A percentile compares a stretch with the other conserved stretches of the same genome.
These are phyloP conservation scores for Spialia ferax DNA, from an alignment of 2,888 invertebrate species.

Conservation along the genomic window DNA sequence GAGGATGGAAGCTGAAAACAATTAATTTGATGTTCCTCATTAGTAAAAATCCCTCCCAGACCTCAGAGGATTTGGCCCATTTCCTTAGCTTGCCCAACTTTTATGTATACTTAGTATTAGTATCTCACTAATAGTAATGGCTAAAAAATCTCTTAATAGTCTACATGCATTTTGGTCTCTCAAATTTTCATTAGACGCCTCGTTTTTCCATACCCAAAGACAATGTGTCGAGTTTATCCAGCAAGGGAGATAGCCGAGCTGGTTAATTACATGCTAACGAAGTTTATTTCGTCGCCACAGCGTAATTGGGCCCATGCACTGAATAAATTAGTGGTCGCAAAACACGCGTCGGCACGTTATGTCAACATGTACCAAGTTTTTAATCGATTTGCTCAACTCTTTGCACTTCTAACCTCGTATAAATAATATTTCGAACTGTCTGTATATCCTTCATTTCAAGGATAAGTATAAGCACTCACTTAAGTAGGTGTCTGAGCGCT, in stretches of 20 bases:
- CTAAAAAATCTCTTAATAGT: too few relatives aligned
- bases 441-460: neutral
- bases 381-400: slow-evolving; percentile 6
- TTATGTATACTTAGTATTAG: too few relatives aligned
- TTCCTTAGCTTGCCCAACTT: too few relatives aligned
- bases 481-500: too few relatives aligned
- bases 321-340: slow-evolving; percentile 63
- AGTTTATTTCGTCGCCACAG: slow-evolving; percentile 71
- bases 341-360: slow-evolving; percentile 25
- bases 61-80: too few relatives aligned
- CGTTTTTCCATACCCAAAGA: slow-evolving; percentile 9
- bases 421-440: neutral
- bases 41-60: too few relatives aligned
- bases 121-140: too few relatives aligned
- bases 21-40: too few relatives aligned
- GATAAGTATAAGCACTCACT: too few relatives aligned
- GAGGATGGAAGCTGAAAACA: too few relatives aligned
- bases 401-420: neutral
- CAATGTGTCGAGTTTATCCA: slow-evolving; percentile 17
- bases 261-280: slow-evolving; percentile 76
- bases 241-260: slow-evolving; percentile 56
- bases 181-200: neutral
- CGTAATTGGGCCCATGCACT: slow-evolving; percentile 73
- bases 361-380: slow-evolving; percentile 20
- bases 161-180: too few relatives aligned